phyloP scores from a whole-genome alignment of 35 echinoderm and acorn worm genomes.

The Chiridota heheva region DNA sequence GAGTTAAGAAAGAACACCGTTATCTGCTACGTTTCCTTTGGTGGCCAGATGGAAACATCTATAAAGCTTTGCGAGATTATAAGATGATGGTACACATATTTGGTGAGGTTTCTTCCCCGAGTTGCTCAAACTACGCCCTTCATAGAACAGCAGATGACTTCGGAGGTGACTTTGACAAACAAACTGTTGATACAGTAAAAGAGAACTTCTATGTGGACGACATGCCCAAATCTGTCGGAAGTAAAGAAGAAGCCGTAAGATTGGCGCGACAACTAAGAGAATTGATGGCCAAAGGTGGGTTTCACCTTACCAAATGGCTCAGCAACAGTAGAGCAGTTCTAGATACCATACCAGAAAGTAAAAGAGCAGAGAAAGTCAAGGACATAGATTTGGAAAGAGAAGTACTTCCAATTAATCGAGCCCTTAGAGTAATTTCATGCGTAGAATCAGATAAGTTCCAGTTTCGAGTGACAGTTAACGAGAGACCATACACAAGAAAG shows the following conservation, averaged over 20 bases:
- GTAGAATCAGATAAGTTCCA: conserved; percentile 53
- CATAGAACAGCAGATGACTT: conserved; percentile 40
- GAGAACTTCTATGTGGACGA: conserved; percentile 75
- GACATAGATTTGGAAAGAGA: conserved; percentile 45
- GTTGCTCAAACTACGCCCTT: conserved; percentile 54
- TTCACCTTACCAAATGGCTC: conserved; percentile 66
- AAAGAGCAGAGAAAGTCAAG: conserved; percentile 54
- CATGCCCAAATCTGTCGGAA: conserved; percentile 61
- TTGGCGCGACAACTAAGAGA: conserved; percentile 46
- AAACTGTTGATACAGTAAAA: conserved; percentile 27
- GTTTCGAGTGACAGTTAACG: conserved; percentile 40
- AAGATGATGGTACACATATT: conserved; percentile 49
- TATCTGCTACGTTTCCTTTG: conserved; percentile 52
- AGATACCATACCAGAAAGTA: conserved; percentile 42
- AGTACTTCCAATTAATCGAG: conserved; percentile 49
- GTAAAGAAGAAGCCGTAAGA: conserved; percentile 42
- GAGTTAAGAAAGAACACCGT: conserved; percentile 9
- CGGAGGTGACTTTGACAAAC: not conserved
- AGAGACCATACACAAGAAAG: conserved; percentile 41
- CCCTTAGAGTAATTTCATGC: conserved; percentile 54
- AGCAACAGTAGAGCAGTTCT: conserved; percentile 65
- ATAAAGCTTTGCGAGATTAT: not conserved
- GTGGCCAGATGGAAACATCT: conserved; percentile 48
- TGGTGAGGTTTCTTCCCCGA: conserved; percentile 55
- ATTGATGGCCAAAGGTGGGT: conserved; percentile 37